Evolutionary conservation across 1,140 invertebrate genomes (phyloP).

Genomic region (Alviniconcha marisindica): DNA sequence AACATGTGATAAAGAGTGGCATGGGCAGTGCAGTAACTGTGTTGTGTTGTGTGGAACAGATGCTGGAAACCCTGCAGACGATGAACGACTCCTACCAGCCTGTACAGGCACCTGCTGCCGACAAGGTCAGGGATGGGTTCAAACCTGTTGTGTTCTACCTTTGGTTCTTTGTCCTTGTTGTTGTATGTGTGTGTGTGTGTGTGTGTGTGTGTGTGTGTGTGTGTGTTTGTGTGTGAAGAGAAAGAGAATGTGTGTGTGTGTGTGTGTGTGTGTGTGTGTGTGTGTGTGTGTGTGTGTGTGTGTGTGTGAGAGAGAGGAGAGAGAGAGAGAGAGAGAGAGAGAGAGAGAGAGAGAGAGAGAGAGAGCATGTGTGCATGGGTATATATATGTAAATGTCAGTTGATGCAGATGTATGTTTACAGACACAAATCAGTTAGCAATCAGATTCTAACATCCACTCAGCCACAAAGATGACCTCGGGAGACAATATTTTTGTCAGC

Average conservation of each 20-base stretch:
- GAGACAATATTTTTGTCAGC: no score
- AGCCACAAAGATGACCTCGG: no score
- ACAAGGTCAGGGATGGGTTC: neutral
- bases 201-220: neutral
- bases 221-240: neutral
- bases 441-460: no score
- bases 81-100: conserved; percentile 28
- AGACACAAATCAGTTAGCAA: neutral
- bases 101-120: neutral
- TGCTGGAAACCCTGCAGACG: conserved; percentile 21
- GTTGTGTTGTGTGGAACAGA: neutral
- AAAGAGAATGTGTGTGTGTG: neutral
- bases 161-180: neutral
- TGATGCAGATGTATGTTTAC: neutral
- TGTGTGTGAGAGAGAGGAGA: neutral
- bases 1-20: no score
- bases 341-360: no score
- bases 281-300: conserved; percentile 18
- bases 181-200: conserved; percentile 1
- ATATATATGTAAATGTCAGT: neutral
- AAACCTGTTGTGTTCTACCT: neutral
- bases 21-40: neutral
- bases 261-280: neutral
- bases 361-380: conserved; percentile 13
- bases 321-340: neutral